Base-by-base conservation (phyloP, 2,888 invertebrate genomes). In the Perizoma flavofasciatum region DNA sequence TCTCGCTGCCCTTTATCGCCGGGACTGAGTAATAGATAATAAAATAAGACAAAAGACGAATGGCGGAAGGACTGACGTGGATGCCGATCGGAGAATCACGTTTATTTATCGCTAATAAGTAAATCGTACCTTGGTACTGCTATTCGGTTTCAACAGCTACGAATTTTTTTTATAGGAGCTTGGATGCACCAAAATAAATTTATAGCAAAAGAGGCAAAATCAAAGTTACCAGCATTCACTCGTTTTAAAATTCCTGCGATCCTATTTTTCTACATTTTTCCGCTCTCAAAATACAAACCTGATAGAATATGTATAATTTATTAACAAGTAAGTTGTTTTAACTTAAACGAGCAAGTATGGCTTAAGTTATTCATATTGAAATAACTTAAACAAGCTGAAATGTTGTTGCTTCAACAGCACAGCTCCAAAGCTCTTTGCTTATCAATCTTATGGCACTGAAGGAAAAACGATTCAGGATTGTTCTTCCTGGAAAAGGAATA, bases 1-100 rank as follows among this genome's bases (percentile, higher is more conserved):
- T 92, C 92, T 90, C 90, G 86, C 85, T 86, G 79, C 81, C 84
- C 83, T 84, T 85, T 84, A 82, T 82, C 79, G 81, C 81, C 77
- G 76, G 77, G 74, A 77, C 81, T 80, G 79, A 84, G 78, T 82
- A 85, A 85, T 82, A 77, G 77, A 78, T 86, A 83, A 86, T 87
- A 87, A 86, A 88, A 88, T 86, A 89, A 88, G 82, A 84, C 87
- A 87, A 87, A 87, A 88, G 85, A 83, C 78, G 81, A 79, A 85
- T 82, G 80, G 78, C 82, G 75, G 75, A 77, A 76, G 72, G 77
- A 80, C 74, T 66, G 71, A 74, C 68, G 61, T 68, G 70, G 67
- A 72, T 72, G 70, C 69, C 71, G 66, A 52, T 62, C 59, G 63
- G 61, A 57, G 59, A 59, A 56, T 58, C n/a, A 53, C 52, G 63